A percentile compares a stretch with the other conserved stretches of the same genome.
phyloP scores from a whole-genome alignment of 2,113 vertebrate genomes.

The Hystrix brachyura region DNA sequence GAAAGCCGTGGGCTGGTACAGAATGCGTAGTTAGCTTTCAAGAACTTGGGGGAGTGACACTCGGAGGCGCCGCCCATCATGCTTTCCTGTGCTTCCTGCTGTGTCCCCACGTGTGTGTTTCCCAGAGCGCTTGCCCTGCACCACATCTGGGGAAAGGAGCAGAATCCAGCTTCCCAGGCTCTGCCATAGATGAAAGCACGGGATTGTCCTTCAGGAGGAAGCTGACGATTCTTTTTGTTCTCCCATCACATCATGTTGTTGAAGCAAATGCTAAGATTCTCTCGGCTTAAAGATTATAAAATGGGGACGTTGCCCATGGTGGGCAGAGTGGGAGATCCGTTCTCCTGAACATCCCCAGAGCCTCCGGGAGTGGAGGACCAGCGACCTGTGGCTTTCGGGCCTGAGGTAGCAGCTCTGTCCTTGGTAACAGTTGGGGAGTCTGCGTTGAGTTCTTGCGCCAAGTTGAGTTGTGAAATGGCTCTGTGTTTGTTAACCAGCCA shows the following conservation, averaged over 20 bases:
- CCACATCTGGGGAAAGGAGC: rapidly evolving
- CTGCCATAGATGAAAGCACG: neutral
- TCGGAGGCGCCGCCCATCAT: neutral
- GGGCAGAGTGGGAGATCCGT: neutral
- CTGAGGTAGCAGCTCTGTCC: too few species aligned
- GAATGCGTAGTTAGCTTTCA: rapidly evolving
- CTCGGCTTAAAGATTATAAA: neutral
- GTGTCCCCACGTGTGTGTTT: rapidly evolving
- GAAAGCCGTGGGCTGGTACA: rapidly evolving
- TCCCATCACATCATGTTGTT: rapidly evolving
- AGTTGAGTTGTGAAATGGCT: neutral
- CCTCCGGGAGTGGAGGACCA: neutral
- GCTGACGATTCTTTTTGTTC: too few species aligned
- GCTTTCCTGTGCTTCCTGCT: neutral
- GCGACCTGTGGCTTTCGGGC: too few species aligned
- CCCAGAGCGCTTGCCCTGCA: too few species aligned
- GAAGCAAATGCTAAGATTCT: neutral
- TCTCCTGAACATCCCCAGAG: too few species aligned
- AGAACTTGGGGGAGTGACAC: too few species aligned
- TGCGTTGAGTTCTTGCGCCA: rapidly evolving
- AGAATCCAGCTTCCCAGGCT: neutral
- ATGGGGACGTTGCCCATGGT: neutral
- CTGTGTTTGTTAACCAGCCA: neutral
- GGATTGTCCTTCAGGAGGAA: too few species aligned
- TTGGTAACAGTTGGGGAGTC: neutral